phyloP scores from a whole-genome alignment of 1,140 invertebrate genomes.

The Idris sp. region DNA sequence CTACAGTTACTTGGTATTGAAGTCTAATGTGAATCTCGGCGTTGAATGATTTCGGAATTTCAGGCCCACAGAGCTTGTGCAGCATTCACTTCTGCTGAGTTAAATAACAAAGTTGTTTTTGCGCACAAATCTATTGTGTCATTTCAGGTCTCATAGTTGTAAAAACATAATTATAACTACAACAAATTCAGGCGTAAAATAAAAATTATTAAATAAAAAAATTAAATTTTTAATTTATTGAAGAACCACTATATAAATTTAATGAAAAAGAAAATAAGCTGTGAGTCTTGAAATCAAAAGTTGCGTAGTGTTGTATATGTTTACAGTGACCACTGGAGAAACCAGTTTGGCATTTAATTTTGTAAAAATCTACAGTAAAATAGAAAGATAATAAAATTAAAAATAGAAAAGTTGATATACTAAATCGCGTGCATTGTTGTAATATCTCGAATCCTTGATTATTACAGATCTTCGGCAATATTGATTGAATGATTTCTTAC shows the following conservation, averaged over 20 bases:
- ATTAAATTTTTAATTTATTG: too few relatives aligned
- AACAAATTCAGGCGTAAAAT: too few relatives aligned
- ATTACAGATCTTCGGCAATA: slow-evolving; percentile 1
- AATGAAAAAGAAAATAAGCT: too few relatives aligned
- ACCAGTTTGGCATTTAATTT: too few relatives aligned
- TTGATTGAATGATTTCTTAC: slow-evolving; percentile 7
- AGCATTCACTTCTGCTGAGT: slow-evolving; percentile 14
- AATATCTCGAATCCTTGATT: slow-evolving; percentile 25
- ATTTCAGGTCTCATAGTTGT: slow-evolving; percentile 39
- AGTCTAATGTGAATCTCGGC: slow-evolving; percentile 27
- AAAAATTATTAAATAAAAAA: too few relatives aligned
- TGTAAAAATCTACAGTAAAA: too few relatives aligned
- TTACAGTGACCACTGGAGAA: too few relatives aligned
- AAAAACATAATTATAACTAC: too few relatives aligned
- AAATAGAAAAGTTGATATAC: slow-evolving; percentile 54
- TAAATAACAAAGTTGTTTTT: slow-evolving; percentile 32
- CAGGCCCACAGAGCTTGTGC: slow-evolving; percentile 21
- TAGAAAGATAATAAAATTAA: slow-evolving; percentile 3
- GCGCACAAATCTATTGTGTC: slow-evolving; percentile 15
- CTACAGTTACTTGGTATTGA: slow-evolving; percentile 39
- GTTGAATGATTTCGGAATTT: slow-evolving; percentile 33
- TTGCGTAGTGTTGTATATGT: slow-evolving; percentile 28
- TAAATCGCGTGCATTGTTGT: slow-evolving; percentile 17
- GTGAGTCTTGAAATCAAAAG: slow-evolving; percentile 34
- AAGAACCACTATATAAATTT: too few relatives aligned